Conservation (phyloP, 2,797 vertebrate genomes). For the Enteromius thamalakanensis region DNA sequence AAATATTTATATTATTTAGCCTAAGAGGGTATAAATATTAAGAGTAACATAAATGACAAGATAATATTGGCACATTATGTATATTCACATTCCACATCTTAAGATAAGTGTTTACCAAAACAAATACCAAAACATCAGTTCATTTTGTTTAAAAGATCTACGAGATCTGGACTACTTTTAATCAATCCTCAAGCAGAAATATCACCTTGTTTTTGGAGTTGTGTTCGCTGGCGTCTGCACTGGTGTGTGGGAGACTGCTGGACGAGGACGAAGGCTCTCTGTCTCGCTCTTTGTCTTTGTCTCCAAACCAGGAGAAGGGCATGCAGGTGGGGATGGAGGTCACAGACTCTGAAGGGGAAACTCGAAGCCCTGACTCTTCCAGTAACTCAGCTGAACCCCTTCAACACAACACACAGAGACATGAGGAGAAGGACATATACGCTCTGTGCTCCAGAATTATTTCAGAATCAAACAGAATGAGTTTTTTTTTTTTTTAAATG, state of each 20-base stretch:
- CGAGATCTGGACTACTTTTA: background rate
- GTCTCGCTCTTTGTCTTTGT: constrained; percentile 82
- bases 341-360: constrained; percentile 90
- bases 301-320: constrained; percentile 95
- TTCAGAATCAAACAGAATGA: too few relatives aligned
- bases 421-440: background rate
- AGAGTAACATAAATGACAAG: background rate
- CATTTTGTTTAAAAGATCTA: background rate
- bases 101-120: background rate
- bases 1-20: background rate
- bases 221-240: constrained; percentile 80
- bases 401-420: background rate
- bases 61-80: background rate
- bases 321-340: constrained; percentile 92
- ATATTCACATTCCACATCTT: background rate
- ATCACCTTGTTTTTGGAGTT: constrained; percentile 86
- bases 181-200: background rate
- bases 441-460: background rate
- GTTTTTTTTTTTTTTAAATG: too few relatives aligned
- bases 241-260: constrained; percentile 80
- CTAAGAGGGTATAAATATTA: background rate
- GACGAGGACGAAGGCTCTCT: constrained; percentile 85
- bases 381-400: constrained; percentile 89
- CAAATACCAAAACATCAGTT: background rate
- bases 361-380: constrained; percentile 84